Base-by-base conservation (phyloP, 35 echinoderm and acorn worm genomes). In the Chiridota heheva region DNA sequence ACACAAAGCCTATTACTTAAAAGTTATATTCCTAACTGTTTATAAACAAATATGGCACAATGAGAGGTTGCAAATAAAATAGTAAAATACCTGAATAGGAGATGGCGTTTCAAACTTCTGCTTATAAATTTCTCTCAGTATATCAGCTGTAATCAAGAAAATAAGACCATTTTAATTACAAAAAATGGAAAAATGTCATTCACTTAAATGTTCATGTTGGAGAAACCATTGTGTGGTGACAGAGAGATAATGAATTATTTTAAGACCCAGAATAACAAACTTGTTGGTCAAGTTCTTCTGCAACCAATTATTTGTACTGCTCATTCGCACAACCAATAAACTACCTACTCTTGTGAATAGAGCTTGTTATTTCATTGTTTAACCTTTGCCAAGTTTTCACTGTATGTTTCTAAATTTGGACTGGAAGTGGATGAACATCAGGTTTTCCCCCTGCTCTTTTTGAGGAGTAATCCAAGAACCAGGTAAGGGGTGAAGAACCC, bases 81-180 rank as follows among this genome's bases (percentile, higher is more conserved):
- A n/a, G n/a, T n/a, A 38, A 36, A 4, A 36, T 85, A 95, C 91
- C 86, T 95, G 93, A 70, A 96, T 96, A 35, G 88, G 83, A 22
- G 93, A 86, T 26, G 93, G 93, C 43, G 86, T 96, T 27, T 70
- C 71, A 61, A 96, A 96, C 45, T 87, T 90, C 42, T 96, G 88
- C 56, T 96, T 96, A 16, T 82, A 45, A 33, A 96, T 87, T 51
- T 96, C 93, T 41, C 88, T 61, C 33, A 96, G 30, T 38, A 96
- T 96, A 38, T 96, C 93, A 83, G 88, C 93, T 96, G 40, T 24
- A 75, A 39, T 0, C 34, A 69, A 69, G 84, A 67, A 53, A 17
- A 41, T 40, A 2, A 81, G 39, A 20, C 59, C 13, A 64, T 31
- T 15, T 30, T 1, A 72, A 27, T 67, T 86, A 10, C 1, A 64